Evolutionary conservation across 2,113 vertebrate genomes (phyloP).

Genomic region (Leuciscus idus): DNA sequence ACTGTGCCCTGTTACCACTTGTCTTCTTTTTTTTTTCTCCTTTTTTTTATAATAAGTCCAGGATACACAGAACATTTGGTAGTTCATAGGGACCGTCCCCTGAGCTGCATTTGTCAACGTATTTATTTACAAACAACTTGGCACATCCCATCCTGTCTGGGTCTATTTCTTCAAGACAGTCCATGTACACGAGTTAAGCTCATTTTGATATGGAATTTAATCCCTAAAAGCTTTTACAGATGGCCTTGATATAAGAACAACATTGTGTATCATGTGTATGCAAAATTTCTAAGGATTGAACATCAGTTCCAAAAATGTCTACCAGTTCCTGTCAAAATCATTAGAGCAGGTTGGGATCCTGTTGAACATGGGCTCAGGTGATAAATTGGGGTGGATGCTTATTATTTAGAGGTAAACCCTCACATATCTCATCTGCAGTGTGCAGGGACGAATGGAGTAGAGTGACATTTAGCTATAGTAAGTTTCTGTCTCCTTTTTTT

Average conservation of each 20-base stretch:
- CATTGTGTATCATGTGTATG: constrained; percentile 6
- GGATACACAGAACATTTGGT: constrained; percentile 20
- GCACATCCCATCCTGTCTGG: constrained; percentile 23
- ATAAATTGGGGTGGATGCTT: constrained; percentile 55
- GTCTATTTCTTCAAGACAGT: not conserved
- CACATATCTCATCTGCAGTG: constrained; percentile 70
- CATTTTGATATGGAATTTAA: constrained; percentile 10
- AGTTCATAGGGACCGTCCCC: constrained; percentile 19
- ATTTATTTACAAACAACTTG: constrained; percentile 57
- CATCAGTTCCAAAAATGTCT: not conserved
- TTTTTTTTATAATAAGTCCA: constrained; percentile 23
- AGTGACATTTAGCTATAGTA: constrained; percentile 73
- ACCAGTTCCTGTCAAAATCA: not conserved
- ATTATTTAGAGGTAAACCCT: constrained; percentile 52
- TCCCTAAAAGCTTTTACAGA: constrained; percentile 3
- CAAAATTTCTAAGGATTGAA: constrained; percentile 38
- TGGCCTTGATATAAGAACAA: not conserved
- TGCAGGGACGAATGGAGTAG: constrained; percentile 71
- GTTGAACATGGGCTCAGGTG: constrained; percentile 46
- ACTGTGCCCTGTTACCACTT: constrained; percentile 26
- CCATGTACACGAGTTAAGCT: not conserved
- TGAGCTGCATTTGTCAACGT: constrained; percentile 40
- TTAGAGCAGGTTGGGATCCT: constrained; percentile 8
- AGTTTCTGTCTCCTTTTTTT: constrained; percentile 71
- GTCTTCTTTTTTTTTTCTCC: not conserved